Evolutionary conservation across 2,113 vertebrate genomes (phyloP), one percentile per base, ranked within the genome.

Genomic region (Microcebus griseorufus): DNA sequence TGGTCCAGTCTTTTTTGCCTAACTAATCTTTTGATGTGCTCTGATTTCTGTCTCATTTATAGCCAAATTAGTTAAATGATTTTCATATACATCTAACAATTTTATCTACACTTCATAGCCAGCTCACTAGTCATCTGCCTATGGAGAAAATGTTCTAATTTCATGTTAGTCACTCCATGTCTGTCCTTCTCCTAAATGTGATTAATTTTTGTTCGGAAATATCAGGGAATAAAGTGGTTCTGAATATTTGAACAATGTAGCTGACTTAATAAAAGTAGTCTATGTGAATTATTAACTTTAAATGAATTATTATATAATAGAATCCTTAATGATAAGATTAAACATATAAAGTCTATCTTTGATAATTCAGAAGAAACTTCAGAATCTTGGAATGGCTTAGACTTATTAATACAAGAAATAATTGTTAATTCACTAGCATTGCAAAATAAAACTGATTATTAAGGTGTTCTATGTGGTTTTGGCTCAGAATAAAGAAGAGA

Each of bases 291-390:
- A 88, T 87, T 25, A 94, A 55, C 25, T 17, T 88, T 70, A 78
- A 53, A 65, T 88, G 55, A 84, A 17, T 88, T 96, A 76, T 62
- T 83, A 82, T 91, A 55, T 72, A 83, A 42, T 86, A 65, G 39
- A 67, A 51, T 72, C 18, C 17, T 55, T 79, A 95, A 86, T 67
- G 64, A 94, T 73, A 60, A 94, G 23, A 12, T 85, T 90, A 90
- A 93, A 73, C 23, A 53, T 75, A n/a, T 64, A 76, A 82, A 90
- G 62, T 23, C 3, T 39, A 16, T 88, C 80, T 73, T 62, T 84
- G 39, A 78, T 90, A 55, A 93, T 70, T 80, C 65, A 85, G 48
- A 85, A 79, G 55, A 79, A 89, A 80, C 32, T 76, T 88, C 20
- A 93, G 39, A 65, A 82, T 82, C 65, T 82, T 70, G 22, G 58